Base-by-base conservation (phyloP, 2,113 vertebrate genomes). In the Rostratula benghalensis region DNA sequence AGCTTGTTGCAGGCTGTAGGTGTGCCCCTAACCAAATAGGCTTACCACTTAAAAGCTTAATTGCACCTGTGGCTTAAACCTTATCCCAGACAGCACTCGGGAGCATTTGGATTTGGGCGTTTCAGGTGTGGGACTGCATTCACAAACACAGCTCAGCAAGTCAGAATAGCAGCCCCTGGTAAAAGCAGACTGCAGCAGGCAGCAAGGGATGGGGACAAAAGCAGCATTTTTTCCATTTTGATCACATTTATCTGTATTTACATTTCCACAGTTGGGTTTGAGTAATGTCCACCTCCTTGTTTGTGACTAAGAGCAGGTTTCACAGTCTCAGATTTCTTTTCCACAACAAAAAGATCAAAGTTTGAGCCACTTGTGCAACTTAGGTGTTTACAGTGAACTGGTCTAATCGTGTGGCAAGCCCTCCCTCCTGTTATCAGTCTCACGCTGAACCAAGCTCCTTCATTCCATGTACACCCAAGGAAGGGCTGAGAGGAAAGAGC, bases 261-360 rank as follows among this genome's bases (percentile, higher is more conserved):
- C 67, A 80, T 94, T 95, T 77, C 85, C 90, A 84, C 53, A 80
- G 59, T 2, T 59, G 67, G 59, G 89, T 85, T 75, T 93, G 87
- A 95, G 95, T 95, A 95, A 97, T 11, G 77, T 93, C 86, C 77
- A 95, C 63, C 89, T 93, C 60, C 82, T 94, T 95, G 91, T 96
- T 87, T 96, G 80, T 94, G 87, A 92, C 92, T 80, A 64, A 95
- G 80, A 83, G 85, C 79, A 91, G 89, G 87, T 96, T 94, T 94
- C 87, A 76, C 39, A 83, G 94, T 76, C 95, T 95, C 94, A 37
- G 61, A 90, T 94, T 96, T 94, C 85, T 88, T 91, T 94, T 96
- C 95, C 96, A 95, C 93, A 93, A 95, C 93, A 96, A 89, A 96
- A 96, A 96, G 97, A 97, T 97, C 95, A 97, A 97, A 97, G 97